phyloP scores from a whole-genome alignment of 2,888 invertebrate species.

The Dendrolimus pini region DNA sequence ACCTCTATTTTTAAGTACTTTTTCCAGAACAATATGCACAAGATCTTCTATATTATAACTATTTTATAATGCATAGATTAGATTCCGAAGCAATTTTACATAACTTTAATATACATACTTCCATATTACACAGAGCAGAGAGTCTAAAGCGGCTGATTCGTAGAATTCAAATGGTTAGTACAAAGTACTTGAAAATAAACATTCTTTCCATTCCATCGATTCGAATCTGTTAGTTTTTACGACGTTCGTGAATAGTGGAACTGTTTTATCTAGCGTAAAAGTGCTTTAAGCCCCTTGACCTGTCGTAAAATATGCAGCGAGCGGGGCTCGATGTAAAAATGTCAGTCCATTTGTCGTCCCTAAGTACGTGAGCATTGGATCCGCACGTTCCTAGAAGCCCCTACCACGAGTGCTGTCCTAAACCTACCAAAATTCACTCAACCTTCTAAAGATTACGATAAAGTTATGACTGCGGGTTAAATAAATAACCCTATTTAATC shows the following conservation, averaged over 20 bases:
- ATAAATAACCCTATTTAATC: too few relatives aligned
- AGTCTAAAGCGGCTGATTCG: too few relatives aligned
- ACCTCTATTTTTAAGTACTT: too few relatives aligned
- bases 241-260: conserved; percentile 12
- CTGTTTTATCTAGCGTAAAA: conserved; percentile 35
- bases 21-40: too few relatives aligned
- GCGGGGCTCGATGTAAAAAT: conserved; percentile 23
- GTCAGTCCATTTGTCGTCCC: conserved; percentile 26
- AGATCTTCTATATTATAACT: too few relatives aligned
- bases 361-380: conserved; percentile 10
- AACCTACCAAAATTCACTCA: not conserved
- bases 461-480: too few relatives aligned
- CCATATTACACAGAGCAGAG: too few relatives aligned
- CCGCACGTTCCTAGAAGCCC: not conserved
- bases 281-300: conserved; percentile 32
- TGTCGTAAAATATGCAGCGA: conserved; percentile 36
- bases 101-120: too few relatives aligned
- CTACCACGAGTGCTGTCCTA: not conserved
- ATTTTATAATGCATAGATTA: too few relatives aligned
- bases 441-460: not conserved
- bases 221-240: conserved; percentile 15
- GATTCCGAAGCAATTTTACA: too few relatives aligned
- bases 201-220: conserved; percentile 16
- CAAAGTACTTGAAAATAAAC: conserved; percentile 4
- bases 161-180: too few relatives aligned